Conservation (phyloP, 2,888 invertebrate genomes). For the Epistrophe grossulariae region DNA sequence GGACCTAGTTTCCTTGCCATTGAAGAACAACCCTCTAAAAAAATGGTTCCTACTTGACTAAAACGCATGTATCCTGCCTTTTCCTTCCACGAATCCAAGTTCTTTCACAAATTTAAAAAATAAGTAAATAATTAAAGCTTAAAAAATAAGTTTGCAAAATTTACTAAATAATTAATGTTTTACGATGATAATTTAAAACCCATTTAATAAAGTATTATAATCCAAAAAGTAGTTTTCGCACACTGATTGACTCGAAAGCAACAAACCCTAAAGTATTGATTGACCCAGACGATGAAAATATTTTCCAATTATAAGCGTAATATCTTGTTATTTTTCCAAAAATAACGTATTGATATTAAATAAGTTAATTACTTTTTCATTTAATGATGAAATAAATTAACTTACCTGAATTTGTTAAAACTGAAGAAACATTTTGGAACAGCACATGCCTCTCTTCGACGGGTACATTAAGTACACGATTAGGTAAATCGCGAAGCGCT, state of each 20-base stretch:
- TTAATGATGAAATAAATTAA: conserved; percentile 36
- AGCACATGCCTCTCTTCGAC: conserved; percentile 81
- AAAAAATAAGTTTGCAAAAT: not conserved
- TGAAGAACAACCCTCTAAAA: no score
- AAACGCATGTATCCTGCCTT: not conserved
- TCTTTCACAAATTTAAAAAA: not conserved
- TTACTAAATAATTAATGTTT: no score
- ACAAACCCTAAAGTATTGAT: conserved; percentile 54
- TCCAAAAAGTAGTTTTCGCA: not conserved
- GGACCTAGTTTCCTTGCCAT: no score
- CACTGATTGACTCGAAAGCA: not conserved
- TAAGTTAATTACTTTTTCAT: not conserved
- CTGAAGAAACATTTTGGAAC: conserved; percentile 82
- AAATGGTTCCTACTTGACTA: no score
- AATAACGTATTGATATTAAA: not conserved
- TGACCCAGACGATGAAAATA: conserved; percentile 41
- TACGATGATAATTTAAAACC: no score
- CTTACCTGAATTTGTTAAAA: conserved; percentile 90
- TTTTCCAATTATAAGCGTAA: not conserved
- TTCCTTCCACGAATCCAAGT: not conserved
- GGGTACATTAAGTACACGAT: conserved; percentile 81
- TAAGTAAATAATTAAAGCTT: not conserved
- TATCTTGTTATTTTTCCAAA: not conserved
- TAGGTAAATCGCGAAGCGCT: conserved; percentile 83
- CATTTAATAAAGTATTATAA: not conserved